phyloP scores from a whole-genome alignment of 2,113 vertebrate genomes.

The Paramormyrops kingsleyae region DNA sequence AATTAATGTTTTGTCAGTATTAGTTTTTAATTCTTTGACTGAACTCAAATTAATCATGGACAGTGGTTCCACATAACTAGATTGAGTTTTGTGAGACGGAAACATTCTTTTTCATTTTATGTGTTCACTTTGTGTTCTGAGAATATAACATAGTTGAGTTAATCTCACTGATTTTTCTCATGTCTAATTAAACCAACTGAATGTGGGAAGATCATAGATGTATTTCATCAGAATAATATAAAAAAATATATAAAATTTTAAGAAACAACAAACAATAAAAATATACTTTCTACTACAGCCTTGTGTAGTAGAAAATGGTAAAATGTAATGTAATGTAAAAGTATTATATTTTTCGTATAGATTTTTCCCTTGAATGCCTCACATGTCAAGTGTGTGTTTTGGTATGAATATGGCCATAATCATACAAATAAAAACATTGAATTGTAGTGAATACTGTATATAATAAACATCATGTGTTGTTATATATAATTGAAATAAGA shows the following conservation, averaged over 20 bases:
- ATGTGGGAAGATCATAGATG: neutral
- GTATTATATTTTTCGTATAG: neutral
- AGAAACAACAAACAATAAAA: neutral
- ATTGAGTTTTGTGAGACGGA: neutral
- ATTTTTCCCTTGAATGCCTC: neutral
- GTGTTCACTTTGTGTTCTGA: neutral
- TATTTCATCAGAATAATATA: neutral
- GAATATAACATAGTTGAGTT: neutral
- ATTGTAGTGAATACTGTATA: neutral
- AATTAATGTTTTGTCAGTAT: neutral
- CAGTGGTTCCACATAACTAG: neutral
- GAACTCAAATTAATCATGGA: neutral
- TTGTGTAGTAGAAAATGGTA: neutral
- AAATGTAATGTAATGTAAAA: neutral
- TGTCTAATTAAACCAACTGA: neutral
- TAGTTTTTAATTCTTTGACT: neutral
- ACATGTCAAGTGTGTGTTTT: neutral
- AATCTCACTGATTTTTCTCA: neutral
- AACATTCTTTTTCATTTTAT: neutral
- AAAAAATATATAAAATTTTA: neutral
- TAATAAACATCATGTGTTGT: neutral
- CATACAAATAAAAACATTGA: neutral
- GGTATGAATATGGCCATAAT: neutral
- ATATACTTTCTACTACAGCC: neutral
- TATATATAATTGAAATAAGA: neutral